phyloP scores from a whole-genome alignment of 2,797 vertebrate genomes.

The Ptychobarbus kaznakovi region DNA sequence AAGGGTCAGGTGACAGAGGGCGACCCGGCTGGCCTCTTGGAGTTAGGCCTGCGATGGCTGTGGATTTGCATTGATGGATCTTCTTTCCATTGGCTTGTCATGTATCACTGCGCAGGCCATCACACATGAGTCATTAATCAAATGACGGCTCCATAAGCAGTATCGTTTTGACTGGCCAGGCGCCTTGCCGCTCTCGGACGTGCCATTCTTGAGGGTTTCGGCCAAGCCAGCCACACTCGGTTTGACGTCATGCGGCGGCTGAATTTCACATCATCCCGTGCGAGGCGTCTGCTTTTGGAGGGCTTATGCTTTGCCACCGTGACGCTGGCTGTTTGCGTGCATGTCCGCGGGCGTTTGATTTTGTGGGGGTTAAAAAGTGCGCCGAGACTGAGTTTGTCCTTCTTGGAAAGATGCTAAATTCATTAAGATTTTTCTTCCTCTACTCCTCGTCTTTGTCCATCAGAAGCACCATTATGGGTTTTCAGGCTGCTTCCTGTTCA shows the following conservation, averaged over 20 bases:
- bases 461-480: conserved; percentile 87
- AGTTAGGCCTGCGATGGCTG: conserved; percentile 60
- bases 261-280: conserved; percentile 5
- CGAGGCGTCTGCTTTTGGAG: conserved; percentile 10
- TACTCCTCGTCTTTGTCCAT: conserved; percentile 76
- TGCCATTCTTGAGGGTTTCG: conserved; percentile 42
- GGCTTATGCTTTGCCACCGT: conserved; percentile 4
- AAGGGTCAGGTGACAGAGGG: conserved; percentile 73
- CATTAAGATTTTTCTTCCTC: conserved; percentile 79
- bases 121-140: conserved; percentile 80
- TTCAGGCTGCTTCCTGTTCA: conserved; percentile 89
- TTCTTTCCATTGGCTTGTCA: conserved; percentile 80
- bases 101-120: conserved; percentile 76
- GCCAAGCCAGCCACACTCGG: conserved; percentile 15
- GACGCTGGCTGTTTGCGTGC: conserved; percentile 13
- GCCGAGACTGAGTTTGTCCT: conserved; percentile 69
- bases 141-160: conserved; percentile 69
- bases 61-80: conserved; percentile 83
- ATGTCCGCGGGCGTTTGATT: conserved; percentile 19
- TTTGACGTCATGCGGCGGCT: conserved; percentile 33
- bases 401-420: conserved; percentile 82
- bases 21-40: conserved; percentile 69
- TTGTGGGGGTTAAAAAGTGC: conserved; percentile 44
- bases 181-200: conserved; percentile 56
- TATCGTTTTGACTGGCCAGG: conserved; percentile 64